Conservation (phyloP, 2,888 invertebrate species). For the Heliconius ethilla region DNA sequence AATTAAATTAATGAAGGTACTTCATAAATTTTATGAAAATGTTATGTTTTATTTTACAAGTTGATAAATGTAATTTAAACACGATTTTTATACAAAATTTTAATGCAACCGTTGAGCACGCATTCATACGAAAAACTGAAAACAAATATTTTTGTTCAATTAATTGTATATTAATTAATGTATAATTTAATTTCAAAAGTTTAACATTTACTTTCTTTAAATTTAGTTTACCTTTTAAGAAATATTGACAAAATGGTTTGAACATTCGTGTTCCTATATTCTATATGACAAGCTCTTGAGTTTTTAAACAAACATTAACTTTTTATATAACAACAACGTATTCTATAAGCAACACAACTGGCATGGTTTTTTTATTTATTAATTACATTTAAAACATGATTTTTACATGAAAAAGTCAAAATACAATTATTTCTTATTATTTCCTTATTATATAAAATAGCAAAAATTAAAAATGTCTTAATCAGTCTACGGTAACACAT, state of each 20-base stretch:
- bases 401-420: conserved; percentile 28
- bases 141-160: conserved; percentile 18
- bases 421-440: conserved; percentile 27
- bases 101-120: conserved; percentile 33
- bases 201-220: conserved; percentile 65
- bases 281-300: conserved; percentile 76
- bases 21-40: conserved; percentile 7
- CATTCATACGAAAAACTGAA: conserved; percentile 7
- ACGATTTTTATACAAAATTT: conserved; percentile 28
- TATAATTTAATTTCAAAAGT: conserved; percentile 50
- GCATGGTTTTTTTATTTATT: conserved; percentile 29
- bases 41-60: conserved; percentile 22
- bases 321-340: conserved; percentile 39
- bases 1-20: neutral
- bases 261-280: conserved; percentile 59
- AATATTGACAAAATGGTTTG: conserved; percentile 77
- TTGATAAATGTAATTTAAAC: conserved; percentile 27
- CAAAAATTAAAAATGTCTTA: conserved; percentile 17
- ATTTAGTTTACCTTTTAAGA: conserved; percentile 57
- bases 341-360: conserved; percentile 36
- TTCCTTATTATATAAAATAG: conserved; percentile 18
- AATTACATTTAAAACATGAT: conserved; percentile 22
- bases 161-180: conserved; percentile 29
- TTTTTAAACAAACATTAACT: conserved; percentile 50
- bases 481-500: conserved; percentile 26